Percentiles rank a stretch among this genome's conserved stretches.
phyloP scores from a whole-genome alignment of 2,888 invertebrate genomes.

The Machimus rusticus region DNA sequence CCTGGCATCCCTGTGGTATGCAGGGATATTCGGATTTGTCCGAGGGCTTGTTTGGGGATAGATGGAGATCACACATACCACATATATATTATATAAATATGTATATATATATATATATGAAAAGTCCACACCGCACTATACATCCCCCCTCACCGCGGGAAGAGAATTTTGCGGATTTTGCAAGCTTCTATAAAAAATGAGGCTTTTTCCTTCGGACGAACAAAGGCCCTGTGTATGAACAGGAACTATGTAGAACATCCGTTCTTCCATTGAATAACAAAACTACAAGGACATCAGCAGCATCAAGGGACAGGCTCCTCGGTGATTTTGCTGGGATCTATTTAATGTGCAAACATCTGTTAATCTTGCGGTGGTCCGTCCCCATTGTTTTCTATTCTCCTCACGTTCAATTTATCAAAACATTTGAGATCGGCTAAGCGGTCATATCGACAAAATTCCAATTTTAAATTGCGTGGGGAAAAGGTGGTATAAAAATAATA shows the following conservation, averaged over 20 bases:
- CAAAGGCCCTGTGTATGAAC: not conserved
- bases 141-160: not conserved
- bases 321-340: not conserved
- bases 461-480: not conserved
- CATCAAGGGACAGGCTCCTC: not conserved
- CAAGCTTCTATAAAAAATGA: not conserved
- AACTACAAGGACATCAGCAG: not conserved
- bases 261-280: not conserved
- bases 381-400: not conserved
- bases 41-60: not conserved
- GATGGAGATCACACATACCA: not conserved
- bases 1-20: constrained; percentile 34
- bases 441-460: not conserved
- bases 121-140: not conserved
- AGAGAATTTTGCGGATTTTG: not conserved
- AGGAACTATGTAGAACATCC: not conserved
- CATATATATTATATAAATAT: no score
- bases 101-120: not conserved
- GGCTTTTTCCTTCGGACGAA: not conserved
- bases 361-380: not conserved
- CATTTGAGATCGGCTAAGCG: not conserved
- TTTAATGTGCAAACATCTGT: not conserved
- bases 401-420: not conserved
- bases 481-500: not conserved
- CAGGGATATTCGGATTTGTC: constrained; percentile 12